phyloP scores from a whole-genome alignment of 2,888 invertebrate species.

The Galeruca laticollis region DNA sequence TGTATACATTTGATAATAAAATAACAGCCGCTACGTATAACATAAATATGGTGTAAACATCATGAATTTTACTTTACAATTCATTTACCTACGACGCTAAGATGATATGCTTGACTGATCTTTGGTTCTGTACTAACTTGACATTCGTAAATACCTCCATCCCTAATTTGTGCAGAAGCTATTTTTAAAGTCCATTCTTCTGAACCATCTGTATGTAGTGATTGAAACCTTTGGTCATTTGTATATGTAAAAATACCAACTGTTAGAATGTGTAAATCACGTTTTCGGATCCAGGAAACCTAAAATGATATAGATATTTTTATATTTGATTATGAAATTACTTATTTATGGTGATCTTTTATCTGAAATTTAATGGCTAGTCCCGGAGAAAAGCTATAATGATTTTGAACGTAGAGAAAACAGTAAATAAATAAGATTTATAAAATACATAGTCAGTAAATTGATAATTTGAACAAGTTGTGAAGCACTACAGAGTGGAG shows the following conservation, averaged over 20 bases:
- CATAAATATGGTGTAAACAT: too few species aligned
- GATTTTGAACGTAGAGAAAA: too few species aligned
- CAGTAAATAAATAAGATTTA: too few species aligned
- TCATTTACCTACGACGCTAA: conserved; percentile 82
- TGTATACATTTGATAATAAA: not conserved
- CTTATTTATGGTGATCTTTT: too few species aligned
- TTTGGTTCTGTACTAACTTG: conserved; percentile 85
- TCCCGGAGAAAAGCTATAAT: too few species aligned
- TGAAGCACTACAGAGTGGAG: too few species aligned
- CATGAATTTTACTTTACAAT: not conserved
- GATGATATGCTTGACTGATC: conserved; percentile 79
- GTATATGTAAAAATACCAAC: conserved; percentile 81
- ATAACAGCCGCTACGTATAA: too few species aligned
- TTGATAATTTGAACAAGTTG: too few species aligned
- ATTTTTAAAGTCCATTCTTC: conserved; percentile 81
- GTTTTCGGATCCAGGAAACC: conserved; percentile 89
- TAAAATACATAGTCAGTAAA: too few species aligned
- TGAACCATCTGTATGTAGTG: conserved; percentile 77
- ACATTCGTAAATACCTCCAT: conserved; percentile 80
- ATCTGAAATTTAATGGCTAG: too few species aligned
- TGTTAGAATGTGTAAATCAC: conserved; percentile 83
- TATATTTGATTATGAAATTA: conserved; percentile 27
- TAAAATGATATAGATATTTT: conserved; percentile 61
- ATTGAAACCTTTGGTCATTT: conserved; percentile 79
- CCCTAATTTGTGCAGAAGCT: conserved; percentile 76